These are phyloP conservation scores for Platalea minor DNA, from an alignment of 2,797 vertebrate genomes.

Conservation along the genomic window DNA sequence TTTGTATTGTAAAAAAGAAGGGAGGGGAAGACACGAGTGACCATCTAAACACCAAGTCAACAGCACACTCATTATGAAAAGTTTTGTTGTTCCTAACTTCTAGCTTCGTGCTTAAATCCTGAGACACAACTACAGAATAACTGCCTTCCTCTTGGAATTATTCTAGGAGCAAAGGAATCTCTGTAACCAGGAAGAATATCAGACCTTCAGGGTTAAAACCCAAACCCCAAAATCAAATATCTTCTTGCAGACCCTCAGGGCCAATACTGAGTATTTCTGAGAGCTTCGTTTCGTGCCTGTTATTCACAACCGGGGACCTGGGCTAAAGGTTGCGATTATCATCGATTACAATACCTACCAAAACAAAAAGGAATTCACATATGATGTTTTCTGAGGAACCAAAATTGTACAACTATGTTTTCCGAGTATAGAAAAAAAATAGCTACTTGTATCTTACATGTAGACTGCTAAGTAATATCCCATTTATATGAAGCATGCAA, in stretches of 20 bases:
- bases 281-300: neutral
- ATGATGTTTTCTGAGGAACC: neutral
- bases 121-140: neutral
- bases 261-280: neutral
- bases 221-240: neutral
- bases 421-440: neutral
- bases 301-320: neutral
- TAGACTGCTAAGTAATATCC: neutral
- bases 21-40: neutral
- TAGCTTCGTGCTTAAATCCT: neutral
- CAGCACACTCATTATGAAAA: neutral
- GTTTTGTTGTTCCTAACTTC: neutral
- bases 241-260: neutral
- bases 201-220: neutral
- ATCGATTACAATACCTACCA: neutral
- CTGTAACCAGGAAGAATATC: slow-evolving; percentile 23
- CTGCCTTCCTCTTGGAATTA: neutral
- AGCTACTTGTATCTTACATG: neutral
- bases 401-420: neutral
- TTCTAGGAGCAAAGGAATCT: slow-evolving; percentile 25
- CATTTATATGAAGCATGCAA: neutral
- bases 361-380: slow-evolving; percentile 19
- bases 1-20: neutral
- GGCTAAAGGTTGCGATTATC: neutral
- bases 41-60: neutral